Base-by-base conservation (phyloP, 2,113 vertebrate genomes). In the Larimichthys crocea region DNA sequence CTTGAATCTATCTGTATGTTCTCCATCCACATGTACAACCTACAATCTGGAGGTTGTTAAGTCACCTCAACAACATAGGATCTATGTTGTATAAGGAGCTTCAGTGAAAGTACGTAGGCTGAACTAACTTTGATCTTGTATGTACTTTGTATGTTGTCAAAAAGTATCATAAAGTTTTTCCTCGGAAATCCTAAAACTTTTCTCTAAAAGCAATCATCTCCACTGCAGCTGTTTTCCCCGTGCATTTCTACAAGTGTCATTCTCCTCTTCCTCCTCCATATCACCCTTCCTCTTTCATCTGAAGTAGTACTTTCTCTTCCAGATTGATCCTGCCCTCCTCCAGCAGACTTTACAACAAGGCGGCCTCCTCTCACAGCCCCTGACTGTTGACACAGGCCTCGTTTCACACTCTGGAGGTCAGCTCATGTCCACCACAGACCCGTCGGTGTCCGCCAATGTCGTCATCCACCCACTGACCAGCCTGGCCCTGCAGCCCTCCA, bases 331-430 rank as follows among this genome's bases (percentile, higher is more conserved):
- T 0, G 95, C 96, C 65, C 94, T 99, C 72, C 89, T 99, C 29
- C 98, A 99, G 91, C 98, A 99, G 87, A 98, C 98, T 0, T 86
- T 99, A 1, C 98, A 99, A 65, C 97, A 98, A 86, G 92, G 96
- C 6, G 96, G 91, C 44, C 88, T 99, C 79, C 95, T 99, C 24
- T 91, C 96, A 8, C 98, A 97, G 52, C 96, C 96, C 31, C 91
- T 99, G 50, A 90, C 94, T 0, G 95, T 95, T 0, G 98, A 99
- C 88, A 71, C 96, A 0, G 88, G 79, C 81, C 83, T 95, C 35
- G 63, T 95, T 56, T 79, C 96, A 0, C 96, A 97, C 87, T 82
- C 92, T 0, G 74, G 90, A 16, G 79, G 95, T 24, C 94, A 96
- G 87, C 95, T 98, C 49, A 91, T 95, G n/a, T 96, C 97, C 59